Conservation (phyloP, 2,797 vertebrate species). For the Paguma larvata region DNA sequence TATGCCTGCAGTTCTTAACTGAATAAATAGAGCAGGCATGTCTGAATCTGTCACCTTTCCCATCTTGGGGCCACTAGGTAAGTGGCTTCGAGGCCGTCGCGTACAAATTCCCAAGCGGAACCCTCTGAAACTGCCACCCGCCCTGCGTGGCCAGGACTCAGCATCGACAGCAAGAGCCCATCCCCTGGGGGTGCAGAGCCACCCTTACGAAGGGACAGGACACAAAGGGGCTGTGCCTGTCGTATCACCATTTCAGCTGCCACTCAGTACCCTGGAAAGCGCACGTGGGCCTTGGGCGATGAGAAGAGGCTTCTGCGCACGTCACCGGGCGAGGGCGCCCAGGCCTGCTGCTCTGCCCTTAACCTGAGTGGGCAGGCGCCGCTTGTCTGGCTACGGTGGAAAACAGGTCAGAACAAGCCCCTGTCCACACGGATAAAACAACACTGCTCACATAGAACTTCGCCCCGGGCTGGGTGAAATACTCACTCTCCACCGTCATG, state of each 20-base stretch:
- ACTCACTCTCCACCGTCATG: rapidly evolving
- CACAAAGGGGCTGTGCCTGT: not conserved
- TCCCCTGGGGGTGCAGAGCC: too few relatives aligned
- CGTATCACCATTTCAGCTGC: not conserved
- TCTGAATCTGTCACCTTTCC: not conserved
- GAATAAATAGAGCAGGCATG: not conserved
- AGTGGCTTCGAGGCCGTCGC: not conserved
- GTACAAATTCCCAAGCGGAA: not conserved
- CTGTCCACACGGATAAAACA: not conserved
- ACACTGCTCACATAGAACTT: not conserved
- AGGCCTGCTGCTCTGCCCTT: rapidly evolving
- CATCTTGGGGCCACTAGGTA: too few relatives aligned
- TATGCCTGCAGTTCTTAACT: not conserved
- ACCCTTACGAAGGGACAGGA: not conserved
- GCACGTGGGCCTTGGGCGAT: too few relatives aligned
- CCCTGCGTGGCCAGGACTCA: not conserved
- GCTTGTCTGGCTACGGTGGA: not conserved
- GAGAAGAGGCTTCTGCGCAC: too few relatives aligned
- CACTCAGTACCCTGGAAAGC: not conserved
- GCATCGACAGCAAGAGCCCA: too few relatives aligned
- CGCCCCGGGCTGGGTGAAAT: not conserved
- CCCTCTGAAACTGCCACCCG: rapidly evolving
- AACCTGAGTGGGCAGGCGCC: rapidly evolving
- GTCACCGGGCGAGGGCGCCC: not conserved
- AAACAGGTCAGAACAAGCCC: not conserved